A percentile compares a stretch with the other conserved stretches of the same genome.
Evolutionary conservation across 1,140 invertebrate genomes (phyloP).

Genomic region (Lepidotrigona ventralis): DNA sequence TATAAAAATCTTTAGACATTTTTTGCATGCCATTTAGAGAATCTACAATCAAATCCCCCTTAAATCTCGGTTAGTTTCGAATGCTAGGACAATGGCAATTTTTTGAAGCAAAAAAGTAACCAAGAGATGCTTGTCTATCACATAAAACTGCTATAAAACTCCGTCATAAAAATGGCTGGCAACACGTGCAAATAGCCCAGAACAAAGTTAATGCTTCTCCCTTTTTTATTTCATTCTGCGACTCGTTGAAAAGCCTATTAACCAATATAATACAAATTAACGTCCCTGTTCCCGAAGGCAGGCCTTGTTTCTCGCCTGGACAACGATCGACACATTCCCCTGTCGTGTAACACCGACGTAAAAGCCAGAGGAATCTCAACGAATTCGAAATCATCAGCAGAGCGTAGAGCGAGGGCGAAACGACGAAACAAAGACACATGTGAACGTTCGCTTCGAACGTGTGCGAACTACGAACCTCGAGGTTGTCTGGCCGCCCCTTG

Average conservation of each 20-base stretch:
- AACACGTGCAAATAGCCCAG: neutral
- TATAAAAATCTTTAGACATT: no score
- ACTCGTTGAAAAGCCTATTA: neutral
- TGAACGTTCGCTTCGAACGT: neutral
- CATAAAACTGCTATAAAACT: no score
- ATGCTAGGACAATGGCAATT: no score
- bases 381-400: neutral
- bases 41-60: no score
- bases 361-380: neutral
- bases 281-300: neutral
- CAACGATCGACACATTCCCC: neutral
- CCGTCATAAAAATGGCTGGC: neutral
- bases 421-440: neutral
- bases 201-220: neutral
- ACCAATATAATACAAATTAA: neutral
- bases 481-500: conserved; percentile 5
- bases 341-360: neutral
- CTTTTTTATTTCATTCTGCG: neutral
- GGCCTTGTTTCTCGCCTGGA: neutral
- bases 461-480: neutral
- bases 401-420: neutral
- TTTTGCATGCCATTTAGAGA: no score
- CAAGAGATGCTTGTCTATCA: no score
- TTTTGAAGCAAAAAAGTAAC: no score
- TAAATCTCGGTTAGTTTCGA: no score